A percentile compares a stretch with the other conserved stretches of the same genome.
Conservation (phyloP, 2,797 vertebrate genomes). For the Chelmon rostratus region DNA sequence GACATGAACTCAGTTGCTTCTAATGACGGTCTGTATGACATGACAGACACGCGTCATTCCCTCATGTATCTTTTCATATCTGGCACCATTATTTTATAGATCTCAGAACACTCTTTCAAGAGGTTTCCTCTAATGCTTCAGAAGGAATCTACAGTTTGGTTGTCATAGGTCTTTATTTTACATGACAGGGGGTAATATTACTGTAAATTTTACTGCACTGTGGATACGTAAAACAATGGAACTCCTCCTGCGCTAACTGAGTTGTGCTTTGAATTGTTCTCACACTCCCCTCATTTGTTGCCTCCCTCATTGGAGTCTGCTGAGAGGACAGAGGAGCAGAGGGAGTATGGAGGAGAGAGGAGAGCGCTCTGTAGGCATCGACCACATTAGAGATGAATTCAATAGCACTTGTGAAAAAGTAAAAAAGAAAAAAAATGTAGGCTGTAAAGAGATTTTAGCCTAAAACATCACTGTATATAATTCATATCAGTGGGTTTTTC, state of each 20-base stretch:
- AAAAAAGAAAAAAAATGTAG: not conserved
- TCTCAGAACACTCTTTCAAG: constrained; percentile 3
- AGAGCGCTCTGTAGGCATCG: constrained; percentile 31
- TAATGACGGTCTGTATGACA: too few species aligned
- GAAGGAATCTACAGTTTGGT: not conserved
- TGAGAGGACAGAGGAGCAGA: constrained; percentile 34
- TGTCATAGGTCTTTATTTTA: constrained; percentile 4
- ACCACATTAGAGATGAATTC: constrained; percentile 55
- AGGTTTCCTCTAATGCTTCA: constrained; percentile 12
- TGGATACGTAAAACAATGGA: constrained; percentile 4
- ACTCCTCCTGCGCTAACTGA: not conserved
- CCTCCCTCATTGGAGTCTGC: constrained; percentile 21
- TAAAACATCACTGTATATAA: too few species aligned
- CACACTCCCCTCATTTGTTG: constrained; percentile 25
- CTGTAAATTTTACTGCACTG: not conserved
- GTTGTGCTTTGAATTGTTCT: constrained; percentile 38
- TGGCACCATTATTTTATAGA: not conserved
- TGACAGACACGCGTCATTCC: not conserved
- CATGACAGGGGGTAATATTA: not conserved
- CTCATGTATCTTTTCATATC: not conserved
- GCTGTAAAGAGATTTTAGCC: not conserved
- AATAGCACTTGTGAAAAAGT: constrained; percentile 31
- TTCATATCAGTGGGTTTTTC: not conserved
- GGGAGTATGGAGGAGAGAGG: constrained; percentile 23
- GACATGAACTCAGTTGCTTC: not conserved